These are phyloP conservation scores for Mythimna pallens DNA, from an alignment of 2,888 invertebrate species.

Conservation along the genomic window DNA sequence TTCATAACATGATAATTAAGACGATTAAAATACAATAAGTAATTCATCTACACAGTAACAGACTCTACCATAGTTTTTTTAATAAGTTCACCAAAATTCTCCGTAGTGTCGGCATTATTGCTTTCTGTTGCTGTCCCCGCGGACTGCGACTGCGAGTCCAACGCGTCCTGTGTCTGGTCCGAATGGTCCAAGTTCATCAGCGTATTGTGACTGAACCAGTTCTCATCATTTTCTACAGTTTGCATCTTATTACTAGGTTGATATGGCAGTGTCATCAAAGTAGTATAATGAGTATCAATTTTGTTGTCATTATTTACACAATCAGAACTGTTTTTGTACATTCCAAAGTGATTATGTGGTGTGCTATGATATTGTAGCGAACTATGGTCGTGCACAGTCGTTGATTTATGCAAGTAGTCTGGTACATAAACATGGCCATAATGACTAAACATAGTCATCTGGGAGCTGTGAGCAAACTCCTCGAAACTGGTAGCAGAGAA, in stretches of 20 bases:
- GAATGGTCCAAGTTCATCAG: slow-evolving; percentile 82
- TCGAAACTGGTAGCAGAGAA: slow-evolving; percentile 88
- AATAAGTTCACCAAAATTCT: slow-evolving; percentile 97
- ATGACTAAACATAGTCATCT: slow-evolving; percentile 88
- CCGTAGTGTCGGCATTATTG: slow-evolving; percentile 83
- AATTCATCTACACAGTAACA: slow-evolving; percentile 93
- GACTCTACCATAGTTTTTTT: slow-evolving; percentile 98
- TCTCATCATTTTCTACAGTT: slow-evolving; percentile 88
- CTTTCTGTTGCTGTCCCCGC: slow-evolving; percentile 70
- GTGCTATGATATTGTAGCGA: slow-evolving; percentile 80
- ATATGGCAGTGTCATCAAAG: slow-evolving; percentile 92
- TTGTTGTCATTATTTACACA: slow-evolving; percentile 87
- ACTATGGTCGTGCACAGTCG: slow-evolving; percentile 77
- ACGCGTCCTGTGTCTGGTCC: slow-evolving; percentile 82
- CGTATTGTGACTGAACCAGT: slow-evolving; percentile 88
- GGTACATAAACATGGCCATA: slow-evolving; percentile 87
- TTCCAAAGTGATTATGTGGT: slow-evolving; percentile 82
- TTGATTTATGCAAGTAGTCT: slow-evolving; percentile 85
- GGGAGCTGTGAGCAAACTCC: slow-evolving; percentile 89
- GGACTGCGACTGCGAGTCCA: slow-evolving; percentile 71
- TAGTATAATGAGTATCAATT: slow-evolving; percentile 91
- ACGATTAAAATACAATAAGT: slow-evolving; percentile 85
- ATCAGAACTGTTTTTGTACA: slow-evolving; percentile 83
- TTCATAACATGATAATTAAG: slow-evolving; percentile 85
- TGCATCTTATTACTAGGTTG: slow-evolving; percentile 93